A percentile compares a stretch with the other conserved stretches of the same genome.
Conservation (phyloP, 2,113 vertebrate species). For the Spheniscus mendiculus region DNA sequence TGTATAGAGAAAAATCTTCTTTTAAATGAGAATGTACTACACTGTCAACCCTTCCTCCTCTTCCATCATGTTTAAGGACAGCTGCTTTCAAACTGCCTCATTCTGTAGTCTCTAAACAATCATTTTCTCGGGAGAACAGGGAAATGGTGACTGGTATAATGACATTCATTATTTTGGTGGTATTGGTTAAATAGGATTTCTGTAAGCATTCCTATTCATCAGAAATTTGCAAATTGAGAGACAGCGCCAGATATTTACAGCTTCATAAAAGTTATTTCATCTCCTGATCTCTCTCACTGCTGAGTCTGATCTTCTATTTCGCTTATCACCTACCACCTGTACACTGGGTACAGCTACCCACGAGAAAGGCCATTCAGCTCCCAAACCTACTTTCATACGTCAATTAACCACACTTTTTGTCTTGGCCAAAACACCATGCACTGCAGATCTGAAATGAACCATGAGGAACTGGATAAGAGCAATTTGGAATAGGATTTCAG, state of each 20-base stretch:
- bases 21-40: not conserved
- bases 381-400: not conserved
- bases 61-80: not conserved
- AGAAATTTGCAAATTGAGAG: not conserved
- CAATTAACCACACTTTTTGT: not conserved
- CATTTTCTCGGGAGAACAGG: not conserved
- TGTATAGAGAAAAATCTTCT: not conserved
- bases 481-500: not conserved
- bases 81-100: not conserved
- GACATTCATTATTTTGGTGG: not conserved
- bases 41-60: not conserved
- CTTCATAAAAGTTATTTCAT: not conserved
- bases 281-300: not conserved
- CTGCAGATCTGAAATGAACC: not conserved
- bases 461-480: not conserved
- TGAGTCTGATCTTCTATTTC: not conserved
- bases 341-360: not conserved
- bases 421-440: not conserved
- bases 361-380: not conserved
- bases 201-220: not conserved
- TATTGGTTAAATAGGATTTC: not conserved
- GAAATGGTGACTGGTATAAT: not conserved
- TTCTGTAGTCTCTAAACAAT: not conserved
- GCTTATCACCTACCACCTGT: not conserved
- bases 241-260: not conserved